Base-by-base conservation (phyloP, 2,113 vertebrate genomes). In the Caranx melampygus region DNA sequence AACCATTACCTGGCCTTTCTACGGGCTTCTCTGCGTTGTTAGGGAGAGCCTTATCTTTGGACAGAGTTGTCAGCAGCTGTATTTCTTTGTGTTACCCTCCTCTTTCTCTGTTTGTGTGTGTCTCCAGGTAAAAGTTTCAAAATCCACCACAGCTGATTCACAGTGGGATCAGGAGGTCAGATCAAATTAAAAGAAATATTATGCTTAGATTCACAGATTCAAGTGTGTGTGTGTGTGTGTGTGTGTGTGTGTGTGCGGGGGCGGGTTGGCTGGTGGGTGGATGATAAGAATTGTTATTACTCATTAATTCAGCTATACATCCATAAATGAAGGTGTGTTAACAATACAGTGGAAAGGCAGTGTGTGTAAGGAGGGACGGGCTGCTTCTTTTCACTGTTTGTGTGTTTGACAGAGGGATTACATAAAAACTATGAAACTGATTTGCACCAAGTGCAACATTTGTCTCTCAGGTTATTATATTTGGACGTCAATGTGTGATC, bases 1-100 rank as follows among this genome's bases (percentile, higher is more conserved):
- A 93, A 86, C 76, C 79, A 89, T 84, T 91, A 93, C 90, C 89
- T 94, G 87, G 40, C 55, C 75, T 83, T 77, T 86, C 70, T 52
- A 62, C 65, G 78, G 40, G 40, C 76, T 73, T 79, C 65, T 73
- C 57, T 63, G 11, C 64, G 64, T 69, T 82, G 67, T 72, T 61
- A 31, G 10, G 72, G 63, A 74, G 78, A 83, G 45, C 15, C 33
- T 62, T 26, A 72, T 81, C 12, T 73, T 74, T 68, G 18, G 21
- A 57, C 47, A 49, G 71, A 74, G 75, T 65, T 84, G 47, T 58
- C 0, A 59, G 35, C 12, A 5, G 13, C 59, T 40, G 15, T 61
- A 20, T 60, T 67, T 63, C 49, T 84, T 40, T 52, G 16, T 5
- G 31, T 31, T 14, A 31, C 13, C 52, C 40, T 74, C 4, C 3